Evolutionary conservation across 1,140 invertebrate genomes (phyloP).

Genomic region (Euwallacea similis): DNA sequence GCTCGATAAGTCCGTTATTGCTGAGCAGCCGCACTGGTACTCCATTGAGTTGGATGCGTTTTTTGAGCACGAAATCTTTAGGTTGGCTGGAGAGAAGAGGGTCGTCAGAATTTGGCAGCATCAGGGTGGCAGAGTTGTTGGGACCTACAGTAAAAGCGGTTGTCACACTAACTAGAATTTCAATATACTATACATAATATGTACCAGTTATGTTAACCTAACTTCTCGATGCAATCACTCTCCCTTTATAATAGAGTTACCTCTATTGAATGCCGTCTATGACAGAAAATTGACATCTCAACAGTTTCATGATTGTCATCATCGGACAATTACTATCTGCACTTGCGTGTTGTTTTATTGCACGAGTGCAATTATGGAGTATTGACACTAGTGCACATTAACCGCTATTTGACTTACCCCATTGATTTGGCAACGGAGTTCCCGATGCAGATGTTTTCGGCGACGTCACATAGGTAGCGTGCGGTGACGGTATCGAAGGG

Average conservation of each 20-base stretch:
- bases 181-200: too few species aligned
- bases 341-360: too few species aligned
- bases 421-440: slow-evolving; percentile 29
- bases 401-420: slow-evolving; percentile 10
- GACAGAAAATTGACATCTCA: too few species aligned
- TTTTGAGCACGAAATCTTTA: slow-evolving; percentile 70
- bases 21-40: slow-evolving; percentile 63
- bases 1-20: slow-evolving; percentile 64
- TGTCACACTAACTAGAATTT: too few species aligned
- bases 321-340: too few species aligned
- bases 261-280: too few species aligned
- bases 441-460: slow-evolving; percentile 43
- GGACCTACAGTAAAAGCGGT: neutral
- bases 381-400: too few species aligned
- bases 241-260: too few species aligned
- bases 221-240: too few species aligned
- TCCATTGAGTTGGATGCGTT: slow-evolving; percentile 63
- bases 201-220: too few species aligned
- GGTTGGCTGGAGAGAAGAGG: slow-evolving; percentile 79
- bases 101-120: slow-evolving; percentile 85
- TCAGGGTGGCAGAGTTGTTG: slow-evolving; percentile 62
- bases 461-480: slow-evolving; percentile 56
- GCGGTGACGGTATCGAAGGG: slow-evolving; percentile 58
- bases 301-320: too few species aligned
- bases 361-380: too few species aligned